Evolutionary conservation across 2,797 vertebrate genomes (phyloP), one percentile per base, ranked within the genome.

Genomic region (Pantherophis alleghaniensis): DNA sequence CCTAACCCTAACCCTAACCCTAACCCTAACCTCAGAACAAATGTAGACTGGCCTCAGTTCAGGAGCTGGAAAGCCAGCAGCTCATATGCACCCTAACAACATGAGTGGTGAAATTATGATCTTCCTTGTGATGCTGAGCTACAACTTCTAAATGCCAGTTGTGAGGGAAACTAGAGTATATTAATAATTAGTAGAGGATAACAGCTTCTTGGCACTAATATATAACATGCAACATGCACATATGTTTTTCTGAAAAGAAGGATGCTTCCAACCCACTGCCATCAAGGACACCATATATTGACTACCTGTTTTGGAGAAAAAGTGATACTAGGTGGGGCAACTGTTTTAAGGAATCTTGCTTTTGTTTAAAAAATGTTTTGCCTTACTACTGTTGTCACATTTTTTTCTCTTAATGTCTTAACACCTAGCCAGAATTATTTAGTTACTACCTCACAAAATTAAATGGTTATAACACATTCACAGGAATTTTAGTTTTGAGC

Each of bases 361-460:
- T 47, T 69, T 87, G 53, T 53, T n/a, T 5, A 47, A 83, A 56
- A 55, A 42, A 86, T 20, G 28, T 91, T 97, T 97, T 96, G 97
- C 97, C 97, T 98, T 98, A 97, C 94, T 95, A 97, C 69, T 95
- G 93, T 95, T 97, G 97, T 97, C 96, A 93, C 95, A 69, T 95
- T 97, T 83, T 96, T 90, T 95, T 94, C 97, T 97, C 95, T 97
- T 97, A 97, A 95, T 95, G 94, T 98, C 96, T 97, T 96, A 97
- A 97, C 95, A 95, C 96, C 96, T 96, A 97, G 98, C 98, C 98
- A 98, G 98, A 97, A 98, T 98, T 96, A 98, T 98, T 98, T 98
- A 97, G 97, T 98, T 98, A 98, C 98, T 98, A 98, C 98, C 98
- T 98, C 98, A 98, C 98, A 96, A 95, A 97, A 96, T 95, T 96